Evolutionary conservation across 2,888 invertebrate genomes (phyloP).

Genomic region (Gonocerus acuteangulatus): DNA sequence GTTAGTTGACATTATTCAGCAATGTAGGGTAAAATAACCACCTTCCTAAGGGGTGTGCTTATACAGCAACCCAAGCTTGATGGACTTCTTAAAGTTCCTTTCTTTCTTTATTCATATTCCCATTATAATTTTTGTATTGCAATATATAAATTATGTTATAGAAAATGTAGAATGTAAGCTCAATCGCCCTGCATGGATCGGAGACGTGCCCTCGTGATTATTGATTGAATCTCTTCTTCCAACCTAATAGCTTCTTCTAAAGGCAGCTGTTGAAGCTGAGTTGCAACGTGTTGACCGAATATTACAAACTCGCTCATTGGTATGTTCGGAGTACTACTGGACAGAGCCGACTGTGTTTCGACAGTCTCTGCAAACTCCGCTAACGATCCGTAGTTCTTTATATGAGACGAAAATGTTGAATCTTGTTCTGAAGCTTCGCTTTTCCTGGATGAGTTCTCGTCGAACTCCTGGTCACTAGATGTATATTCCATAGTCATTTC

Average conservation of each 20-base stretch:
- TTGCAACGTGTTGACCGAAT: conserved; percentile 8
- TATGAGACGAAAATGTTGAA: no score
- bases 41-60: no score
- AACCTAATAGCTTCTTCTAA: conserved; percentile 1
- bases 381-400: not conserved
- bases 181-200: not conserved
- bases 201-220: conserved; percentile 1
- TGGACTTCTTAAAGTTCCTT: not conserved
- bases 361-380: not conserved
- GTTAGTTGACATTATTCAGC: no score
- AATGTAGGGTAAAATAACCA: no score
- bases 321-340: not conserved
- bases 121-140: no score
- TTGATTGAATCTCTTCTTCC: not conserved
- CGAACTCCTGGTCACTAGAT: no score
- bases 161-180: no score
- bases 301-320: not conserved
- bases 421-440: no score
- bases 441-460: no score
- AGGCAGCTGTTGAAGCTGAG: conserved; percentile 5
- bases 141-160: no score
- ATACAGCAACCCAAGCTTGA: not conserved
- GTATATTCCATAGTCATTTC: no score
- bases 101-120: not conserved
- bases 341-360: not conserved